Conservation (phyloP, 92 coral and sea anemone species). For the Epizoanthus stellaris region DNA sequence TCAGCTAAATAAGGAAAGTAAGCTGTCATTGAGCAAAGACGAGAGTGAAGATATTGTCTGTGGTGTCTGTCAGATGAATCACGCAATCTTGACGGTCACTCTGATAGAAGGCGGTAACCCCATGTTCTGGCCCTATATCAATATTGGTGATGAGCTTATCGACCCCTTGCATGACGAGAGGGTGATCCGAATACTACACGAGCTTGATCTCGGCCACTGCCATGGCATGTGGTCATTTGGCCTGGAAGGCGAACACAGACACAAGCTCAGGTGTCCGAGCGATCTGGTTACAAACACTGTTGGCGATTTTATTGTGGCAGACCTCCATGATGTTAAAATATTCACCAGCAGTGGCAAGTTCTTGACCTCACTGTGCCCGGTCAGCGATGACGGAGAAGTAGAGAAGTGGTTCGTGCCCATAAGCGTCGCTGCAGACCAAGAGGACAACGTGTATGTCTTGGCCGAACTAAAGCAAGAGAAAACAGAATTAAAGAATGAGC, state of each 20-base stretch:
- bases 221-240: constrained; percentile 39
- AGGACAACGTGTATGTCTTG: constrained; percentile 26
- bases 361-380: constrained; percentile 5
- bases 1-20: constrained; percentile 4
- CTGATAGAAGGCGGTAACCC: constrained; percentile 33
- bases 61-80: constrained; percentile 26
- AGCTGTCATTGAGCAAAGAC: not conserved
- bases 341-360: constrained; percentile 42
- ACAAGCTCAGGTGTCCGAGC: constrained; percentile 36
- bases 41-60: constrained; percentile 29
- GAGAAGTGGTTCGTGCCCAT: constrained; percentile 37
- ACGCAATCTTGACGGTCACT: constrained; percentile 31
- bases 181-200: constrained; percentile 16
- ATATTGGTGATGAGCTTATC: constrained; percentile 17
- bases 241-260: constrained; percentile 22
- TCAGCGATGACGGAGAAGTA: not conserved
- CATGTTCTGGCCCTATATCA: constrained; percentile 34
- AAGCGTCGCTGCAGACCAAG: constrained; percentile 20
- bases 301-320: constrained; percentile 36
- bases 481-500: not conserved
- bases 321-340: constrained; percentile 27
- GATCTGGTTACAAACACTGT: constrained; percentile 32
- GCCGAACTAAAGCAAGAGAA: constrained; percentile 24
- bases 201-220: not conserved
- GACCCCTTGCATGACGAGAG: constrained; percentile 45